Evolutionary conservation across 2,113 vertebrate genomes (phyloP).

Genomic region (Apteryx mantelli): DNA sequence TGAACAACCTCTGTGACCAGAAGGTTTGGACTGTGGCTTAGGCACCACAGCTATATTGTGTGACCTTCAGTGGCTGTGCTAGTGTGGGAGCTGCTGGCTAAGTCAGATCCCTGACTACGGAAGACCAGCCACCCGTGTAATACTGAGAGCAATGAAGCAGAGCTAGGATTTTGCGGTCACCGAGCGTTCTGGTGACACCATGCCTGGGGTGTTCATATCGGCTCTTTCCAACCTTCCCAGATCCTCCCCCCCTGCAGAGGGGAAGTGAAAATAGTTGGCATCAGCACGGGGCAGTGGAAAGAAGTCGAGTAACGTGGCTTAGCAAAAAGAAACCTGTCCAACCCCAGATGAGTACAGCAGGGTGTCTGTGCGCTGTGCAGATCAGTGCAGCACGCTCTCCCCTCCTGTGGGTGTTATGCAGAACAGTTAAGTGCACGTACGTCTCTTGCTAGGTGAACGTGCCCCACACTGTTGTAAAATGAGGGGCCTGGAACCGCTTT

Average conservation of each 20-base stretch:
- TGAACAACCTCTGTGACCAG: fast-evolving
- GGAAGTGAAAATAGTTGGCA: conserved; percentile 58
- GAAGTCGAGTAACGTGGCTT: conserved; percentile 2
- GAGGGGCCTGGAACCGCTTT: neutral
- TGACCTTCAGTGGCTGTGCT: neutral
- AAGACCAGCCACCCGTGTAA: fast-evolving
- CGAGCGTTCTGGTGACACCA: neutral
- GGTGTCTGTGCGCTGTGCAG: fast-evolving
- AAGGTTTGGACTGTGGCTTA: neutral
- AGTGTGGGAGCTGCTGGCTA: neutral
- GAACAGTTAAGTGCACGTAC: neutral
- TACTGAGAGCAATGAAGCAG: fast-evolving
- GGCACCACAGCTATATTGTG: fast-evolving
- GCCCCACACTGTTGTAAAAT: neutral
- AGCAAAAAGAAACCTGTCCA: neutral
- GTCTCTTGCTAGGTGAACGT: neutral
- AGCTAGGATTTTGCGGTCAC: neutral
- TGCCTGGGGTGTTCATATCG: neutral
- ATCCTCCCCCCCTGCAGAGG: conserved; percentile 49
- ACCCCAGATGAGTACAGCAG: neutral
- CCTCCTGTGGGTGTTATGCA: fast-evolving
- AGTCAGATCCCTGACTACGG: fast-evolving
- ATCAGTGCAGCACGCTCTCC: neutral
- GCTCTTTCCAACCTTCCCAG: conserved; percentile 24
- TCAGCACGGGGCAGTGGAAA: neutral